A percentile compares a stretch with the other conserved stretches of the same genome.
Conservation (phyloP, 2,113 vertebrate genomes). For the Zootoca vivipara region DNA sequence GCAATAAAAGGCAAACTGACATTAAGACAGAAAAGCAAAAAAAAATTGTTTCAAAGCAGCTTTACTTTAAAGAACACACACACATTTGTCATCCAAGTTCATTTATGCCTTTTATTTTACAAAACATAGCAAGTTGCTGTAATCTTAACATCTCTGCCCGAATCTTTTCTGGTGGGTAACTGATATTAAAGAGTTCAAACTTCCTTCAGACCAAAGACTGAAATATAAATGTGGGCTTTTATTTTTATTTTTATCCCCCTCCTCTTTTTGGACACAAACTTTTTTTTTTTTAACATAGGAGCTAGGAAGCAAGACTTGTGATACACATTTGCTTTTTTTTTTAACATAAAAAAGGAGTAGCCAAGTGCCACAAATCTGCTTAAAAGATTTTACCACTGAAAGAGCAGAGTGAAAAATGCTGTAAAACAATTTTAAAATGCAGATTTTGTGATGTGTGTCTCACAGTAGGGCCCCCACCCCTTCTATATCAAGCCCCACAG, state of each 20-base stretch:
- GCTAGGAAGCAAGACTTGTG: slow-evolving; percentile 13
- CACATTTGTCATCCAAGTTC: neutral
- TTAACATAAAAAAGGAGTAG: neutral
- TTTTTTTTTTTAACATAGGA: neutral
- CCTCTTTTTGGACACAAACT: neutral
- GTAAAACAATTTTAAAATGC: slow-evolving; percentile 18
- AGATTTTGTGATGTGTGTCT: neutral
- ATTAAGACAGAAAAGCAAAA: neutral
- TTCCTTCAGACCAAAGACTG: neutral
- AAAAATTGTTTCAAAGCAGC: neutral
- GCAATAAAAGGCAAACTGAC: neutral
- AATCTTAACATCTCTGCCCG: neutral
- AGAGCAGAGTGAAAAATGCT: neutral
- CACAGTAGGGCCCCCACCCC: neutral
- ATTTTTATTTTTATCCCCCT: neutral
- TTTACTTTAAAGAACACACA: slow-evolving; percentile 9
- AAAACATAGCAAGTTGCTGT: neutral
- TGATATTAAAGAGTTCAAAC: slow-evolving; percentile 11
- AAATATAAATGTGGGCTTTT: neutral
- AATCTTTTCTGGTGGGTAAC: neutral
- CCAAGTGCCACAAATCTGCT: neutral
- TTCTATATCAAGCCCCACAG: slow-evolving; percentile 39
- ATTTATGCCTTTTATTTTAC: slow-evolving; percentile 21
- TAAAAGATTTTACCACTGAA: slow-evolving; percentile 6
- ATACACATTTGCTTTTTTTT: neutral